Evolutionary conservation across 2,797 vertebrate species (phyloP), one percentile per base, ranked within the genome.

Genomic region (Melanotaenia trifasciata): DNA sequence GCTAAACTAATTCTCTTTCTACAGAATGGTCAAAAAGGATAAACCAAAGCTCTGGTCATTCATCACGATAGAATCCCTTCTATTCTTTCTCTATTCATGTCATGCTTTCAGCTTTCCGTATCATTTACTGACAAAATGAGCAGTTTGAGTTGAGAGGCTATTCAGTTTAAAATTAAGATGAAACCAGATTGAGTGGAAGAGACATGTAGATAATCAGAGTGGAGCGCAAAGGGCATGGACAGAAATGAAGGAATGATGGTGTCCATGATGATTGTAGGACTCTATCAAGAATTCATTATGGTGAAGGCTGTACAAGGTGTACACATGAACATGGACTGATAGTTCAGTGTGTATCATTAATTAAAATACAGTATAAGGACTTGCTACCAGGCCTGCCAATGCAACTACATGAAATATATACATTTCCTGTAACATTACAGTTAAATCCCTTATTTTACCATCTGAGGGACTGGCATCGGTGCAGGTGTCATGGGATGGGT

Each of bases 401-500:
- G 18, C 47, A 62, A 5, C 28, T 3, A 54, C 53, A 18, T 36
- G 11, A 50, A 35, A 18, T 28, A 56, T 24, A 0, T 13, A 33
- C 32, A 50, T 36, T 69, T 35, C 33, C 24, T 22, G 50, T 51
- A 16, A 62, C 33, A 36, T 53, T 22, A 1, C n/a, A 64, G 53
- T 38, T n/a, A 54, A 16, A 10, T 53, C 33, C 2, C 58, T 61
- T 20, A 2, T 57, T 32, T 95, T 95, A 97, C 96, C 96, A 96
- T 94, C 74, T 95, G 93, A 66, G 94, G 93, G 84, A 93, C 81
- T 1, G 84, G 85, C 87, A 93, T 92, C 63, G 90, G 90, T 64
- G 89, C 89, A 43, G 90, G 90, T 35, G 88, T 88, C 92, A 96
- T 87, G 81, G 95, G 93, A 79, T 93, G 92, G 67, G 89, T 88